Base-by-base conservation (phyloP, 2,888 invertebrate species). In the Rutpela maculata region DNA sequence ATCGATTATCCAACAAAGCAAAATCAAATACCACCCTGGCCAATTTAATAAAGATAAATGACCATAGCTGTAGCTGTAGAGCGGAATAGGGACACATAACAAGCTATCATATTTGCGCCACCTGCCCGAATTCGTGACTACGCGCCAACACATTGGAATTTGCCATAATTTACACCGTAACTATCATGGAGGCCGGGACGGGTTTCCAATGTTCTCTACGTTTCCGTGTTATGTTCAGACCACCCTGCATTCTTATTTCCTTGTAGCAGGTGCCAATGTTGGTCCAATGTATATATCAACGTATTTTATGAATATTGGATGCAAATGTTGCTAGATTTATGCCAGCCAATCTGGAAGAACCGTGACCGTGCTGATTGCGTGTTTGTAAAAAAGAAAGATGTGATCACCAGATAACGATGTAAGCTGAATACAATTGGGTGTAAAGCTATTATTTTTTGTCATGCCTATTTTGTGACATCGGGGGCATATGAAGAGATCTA, bases 11-110 rank as follows among this genome's bases (percentile, higher is more conserved):
- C 68, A 18, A 77, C 77, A 59, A n/a, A 19, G 62, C 55, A 57
- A 62, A 69, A 73, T 60, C 68, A 73, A 71, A 73, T 73, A 69
- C 38, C 65, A 55, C n/a, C 69, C 74, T 57, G 66, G 67, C 60
- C 31, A 62, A 74, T 69, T 31, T 77, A 77, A 68, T 65, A 74
- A 74, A 70, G 74, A 74, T 69, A 62, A 77, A 77, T 68, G 68
- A 74, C 56, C 75, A 57, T 35, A 9, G 38, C 11, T 19, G 65
- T 31, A 22, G 69, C 59, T 55, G 67, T 12, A n/a, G 15, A 63
- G 11, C 50, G 38, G 31, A 74, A 67, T 57, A 67, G 67, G 67
- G 38, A 67, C 67, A 67, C 72, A 26, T 26, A 72, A 59, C 63
- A 72, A 63, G 72, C 60, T 56, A 60, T 72, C 72, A 55, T 63